Base-by-base conservation (phyloP, 2,888 invertebrate genomes). In the Brachypterus glaber region DNA sequence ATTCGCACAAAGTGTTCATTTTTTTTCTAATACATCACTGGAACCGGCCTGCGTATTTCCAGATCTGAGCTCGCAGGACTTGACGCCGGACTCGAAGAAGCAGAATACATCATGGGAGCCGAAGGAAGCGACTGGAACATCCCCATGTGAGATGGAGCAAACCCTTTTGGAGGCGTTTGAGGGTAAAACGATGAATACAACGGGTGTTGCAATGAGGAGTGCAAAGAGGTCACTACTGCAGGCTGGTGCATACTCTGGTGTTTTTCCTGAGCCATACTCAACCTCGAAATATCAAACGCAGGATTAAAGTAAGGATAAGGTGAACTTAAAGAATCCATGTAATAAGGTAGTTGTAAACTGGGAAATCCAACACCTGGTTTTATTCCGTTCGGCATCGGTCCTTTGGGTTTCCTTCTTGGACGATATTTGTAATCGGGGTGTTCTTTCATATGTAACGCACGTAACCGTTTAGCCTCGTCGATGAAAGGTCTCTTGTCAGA, bases 341-440 rank as follows among this genome's bases (percentile, higher is more conserved):
- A 80, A 55, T 79, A 79, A 1, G 70, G 72, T 46, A 74, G 74
- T 47, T 74, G 76, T 57, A 80, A 76, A 49, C 76, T 77, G 1
- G 77, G 70, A 58, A 79, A 82, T 0, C 71, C 74, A 30, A 51
- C 41, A 2, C 39, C 39, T 2, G 49, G 44, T 36, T 51, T 54
- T 17, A 60, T 48, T 34, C 62, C 49, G 42, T 62, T 51, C 5
- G 70, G 67, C 4, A 80, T 67, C 0, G 81, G 77, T 3, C 82
- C 76, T 63, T 87, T 87, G 35, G 86, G 84, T 69, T 88, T 89
- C 64, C 87, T 75, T 49, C 86, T 73, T 40, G 89, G 89, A 37
- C 88, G 69, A 70, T 89, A 90, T 66, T 90, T 90, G 69, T 90
- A 90, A 59, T 90, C 87, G 0, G 90, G 90, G 59, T 90, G 87